Base-by-base conservation (phyloP, 2,888 invertebrate species). In the Dendrolimus houi region DNA sequence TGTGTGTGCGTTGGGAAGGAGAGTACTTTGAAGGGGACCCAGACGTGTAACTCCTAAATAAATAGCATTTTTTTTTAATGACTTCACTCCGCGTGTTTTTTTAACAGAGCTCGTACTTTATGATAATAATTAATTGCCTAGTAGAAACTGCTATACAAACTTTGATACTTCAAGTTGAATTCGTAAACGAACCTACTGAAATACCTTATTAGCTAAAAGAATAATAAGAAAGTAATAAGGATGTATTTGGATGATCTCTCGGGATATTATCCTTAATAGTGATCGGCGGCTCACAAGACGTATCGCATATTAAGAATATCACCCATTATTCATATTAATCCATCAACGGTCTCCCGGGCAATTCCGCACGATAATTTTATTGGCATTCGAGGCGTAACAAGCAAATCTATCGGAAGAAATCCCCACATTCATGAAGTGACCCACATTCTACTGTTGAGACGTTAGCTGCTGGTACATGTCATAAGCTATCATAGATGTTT, bases 341-440 rank as follows among this genome's bases (percentile, higher is more conserved):
- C 65, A 62, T 71, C 67, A 72, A 68, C 71, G 68, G 65, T 69
- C 65, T 67, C 56, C 66, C 63, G 64, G 61, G 58, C 59, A 60
- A 60, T 67, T 64, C 63, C 60, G 65, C 58, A 65, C 67, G 70
- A 69, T 79, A 75, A 79, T 78, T 78, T 79, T 77, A 78, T 77
- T 76, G 75, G 70, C 72, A 69, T 79, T 73, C 73, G 77, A 78
- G 72, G 73, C 79, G 76, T 71, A 75, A 68, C 73, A 71, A 79
- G 74, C 73, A 81, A 87, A 87, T 87, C 79, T 83, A 81, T 83
- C 64, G 86, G 83, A 87, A 86, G 81, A 77, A 83, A 79, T 79
- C 77, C 74, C 69, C 72, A 62, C 73, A 74, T 75, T 77, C 76
- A 77, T 64, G 69, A 72, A 68, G 72, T 80, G 79, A 83, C 79